Evolutionary conservation across 2,888 invertebrate species (phyloP), one percentile per base, ranked within the genome.

Genomic region (Hirtodrosophila trivittata): DNA sequence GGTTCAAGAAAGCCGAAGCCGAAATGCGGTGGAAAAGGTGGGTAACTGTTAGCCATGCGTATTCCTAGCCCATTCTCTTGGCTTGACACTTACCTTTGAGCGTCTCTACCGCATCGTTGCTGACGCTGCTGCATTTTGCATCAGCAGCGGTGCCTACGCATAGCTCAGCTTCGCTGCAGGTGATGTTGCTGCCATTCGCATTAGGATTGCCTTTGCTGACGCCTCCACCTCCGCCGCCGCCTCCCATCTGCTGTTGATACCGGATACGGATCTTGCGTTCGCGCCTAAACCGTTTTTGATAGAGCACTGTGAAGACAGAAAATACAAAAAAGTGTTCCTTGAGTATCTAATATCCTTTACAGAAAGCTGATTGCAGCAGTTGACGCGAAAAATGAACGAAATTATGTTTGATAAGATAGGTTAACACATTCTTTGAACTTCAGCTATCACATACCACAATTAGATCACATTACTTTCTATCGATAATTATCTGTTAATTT

Each of bases 201-300:
- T 46, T 86, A 3, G 63, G 21, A 33, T 73, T 89, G 95, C 93
- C 91, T 95, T 86, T 86, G 28, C 90, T 96, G 52, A 38, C 49
- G 26, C 21, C 52, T 12, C 12, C 35, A 6, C 5, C 14, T 0
- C 32, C 96, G 83, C 95, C 92, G 80, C 95, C 92, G 0, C 56
- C 87, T 90, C 97, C 97, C 68, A 97, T 91, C 88, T 97, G 96
- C 77, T 97, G 96, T 88, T 97, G 97, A 56, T 97, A 93, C 82
- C 95, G 94, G 88, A 95, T 94, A 84, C 97, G 93, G 68, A 94
- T 94, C 90, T 96, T 94, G 77, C 95, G 93, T 90, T 97, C 97
- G 87, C 96, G 95, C 92, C 97, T 95, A 92, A 97, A 93, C 66
- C 97, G 94, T 90, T 97, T 97, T 91, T 97, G 97, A 91, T 96